Percentiles rank a stretch among this genome's conserved stretches.
Evolutionary conservation across 2,113 vertebrate genomes (phyloP).

Genomic region (Sporophila hypoxantha): DNA sequence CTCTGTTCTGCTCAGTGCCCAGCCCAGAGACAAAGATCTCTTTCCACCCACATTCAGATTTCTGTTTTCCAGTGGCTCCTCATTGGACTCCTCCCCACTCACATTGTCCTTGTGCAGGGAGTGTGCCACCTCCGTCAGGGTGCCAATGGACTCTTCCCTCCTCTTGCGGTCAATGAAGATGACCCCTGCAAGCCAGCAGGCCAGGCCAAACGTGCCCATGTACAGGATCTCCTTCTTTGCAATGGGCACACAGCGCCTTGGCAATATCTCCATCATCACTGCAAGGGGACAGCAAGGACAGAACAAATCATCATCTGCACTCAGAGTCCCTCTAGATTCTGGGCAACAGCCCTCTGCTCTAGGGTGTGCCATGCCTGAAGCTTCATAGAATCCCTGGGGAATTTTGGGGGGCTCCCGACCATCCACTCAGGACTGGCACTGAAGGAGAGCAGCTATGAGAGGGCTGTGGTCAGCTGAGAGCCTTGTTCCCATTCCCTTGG

Average conservation of each 20-base stretch:
- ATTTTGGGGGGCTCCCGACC: neutral
- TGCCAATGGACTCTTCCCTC: conserved; percentile 63
- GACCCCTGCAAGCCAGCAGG: conserved; percentile 67
- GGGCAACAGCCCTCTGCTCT: neutral
- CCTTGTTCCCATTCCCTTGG: neutral
- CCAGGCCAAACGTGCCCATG: conserved; percentile 69
- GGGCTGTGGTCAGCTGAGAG: neutral
- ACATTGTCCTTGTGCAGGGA: conserved; percentile 70
- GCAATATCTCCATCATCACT: conserved; percentile 69
- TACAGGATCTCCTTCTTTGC: conserved; percentile 74
- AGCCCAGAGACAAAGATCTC: neutral
- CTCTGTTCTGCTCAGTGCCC: neutral
- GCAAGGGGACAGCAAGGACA: neutral
- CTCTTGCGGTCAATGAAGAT: conserved; percentile 74
- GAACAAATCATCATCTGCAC: neutral
- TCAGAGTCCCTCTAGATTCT: neutral
- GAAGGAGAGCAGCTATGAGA: neutral
- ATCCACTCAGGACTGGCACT: neutral
- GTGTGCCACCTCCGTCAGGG: conserved; percentile 66
- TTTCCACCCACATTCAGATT: neutral
- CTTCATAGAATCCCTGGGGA: neutral
- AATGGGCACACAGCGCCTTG: conserved; percentile 63
- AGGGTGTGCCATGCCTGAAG: neutral
- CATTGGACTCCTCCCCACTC: neutral
- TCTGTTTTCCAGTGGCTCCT: neutral